phyloP scores from a whole-genome alignment of 2,113 vertebrate species.

The Falcunculus frontatus region DNA sequence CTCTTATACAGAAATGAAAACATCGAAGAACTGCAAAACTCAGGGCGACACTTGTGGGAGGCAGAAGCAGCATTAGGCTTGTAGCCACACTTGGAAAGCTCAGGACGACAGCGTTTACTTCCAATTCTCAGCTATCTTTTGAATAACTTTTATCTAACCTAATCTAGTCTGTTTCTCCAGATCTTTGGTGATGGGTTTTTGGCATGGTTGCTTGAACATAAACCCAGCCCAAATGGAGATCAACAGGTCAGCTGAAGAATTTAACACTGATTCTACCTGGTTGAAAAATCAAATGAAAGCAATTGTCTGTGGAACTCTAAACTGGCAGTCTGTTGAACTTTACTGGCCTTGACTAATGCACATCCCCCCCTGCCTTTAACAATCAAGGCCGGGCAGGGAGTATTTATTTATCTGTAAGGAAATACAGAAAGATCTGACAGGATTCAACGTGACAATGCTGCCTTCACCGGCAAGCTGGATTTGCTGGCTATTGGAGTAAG shows the following conservation, averaged over 20 bases:
- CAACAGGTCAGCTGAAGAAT: neutral
- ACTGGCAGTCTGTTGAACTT: neutral
- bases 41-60: too few relatives aligned
- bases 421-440: neutral
- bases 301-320: neutral
- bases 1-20: too few relatives aligned
- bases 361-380: neutral
- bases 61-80: neutral
- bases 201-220: neutral
- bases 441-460: neutral
- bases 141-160: neutral
- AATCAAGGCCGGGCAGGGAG: neutral
- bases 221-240: neutral
- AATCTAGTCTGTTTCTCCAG: neutral
- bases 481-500: neutral
- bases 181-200: neutral
- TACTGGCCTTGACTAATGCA: neutral
- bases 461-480: neutral
- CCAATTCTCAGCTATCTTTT: neutral
- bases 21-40: too few relatives aligned
- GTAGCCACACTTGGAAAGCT: neutral
- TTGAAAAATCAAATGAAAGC: neutral
- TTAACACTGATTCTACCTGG: neutral
- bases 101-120: neutral
- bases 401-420: neutral